phyloP scores from a whole-genome alignment of 2,888 invertebrate genomes.

The Tenthredo livida region DNA sequence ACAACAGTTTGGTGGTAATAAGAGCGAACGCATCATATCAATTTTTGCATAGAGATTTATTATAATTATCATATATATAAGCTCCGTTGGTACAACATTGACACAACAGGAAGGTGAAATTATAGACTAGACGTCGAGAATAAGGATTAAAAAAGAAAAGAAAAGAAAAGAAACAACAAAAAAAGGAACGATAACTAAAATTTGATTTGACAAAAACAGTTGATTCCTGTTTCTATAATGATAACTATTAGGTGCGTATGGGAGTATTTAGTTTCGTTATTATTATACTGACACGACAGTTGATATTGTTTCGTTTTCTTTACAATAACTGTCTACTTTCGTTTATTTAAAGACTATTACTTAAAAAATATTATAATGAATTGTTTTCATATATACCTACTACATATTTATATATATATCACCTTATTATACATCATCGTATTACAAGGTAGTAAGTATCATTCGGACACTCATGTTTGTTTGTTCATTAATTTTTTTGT shows the following conservation, averaged over 20 bases:
- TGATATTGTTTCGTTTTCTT: not conserved
- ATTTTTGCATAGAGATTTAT: constrained; percentile 30
- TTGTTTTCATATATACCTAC: not conserved
- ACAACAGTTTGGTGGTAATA: not conserved
- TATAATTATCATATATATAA: constrained; percentile 7
- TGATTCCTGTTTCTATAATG: not conserved
- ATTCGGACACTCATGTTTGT: not conserved
- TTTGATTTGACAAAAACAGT: not conserved
- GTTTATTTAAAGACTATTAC: not conserved
- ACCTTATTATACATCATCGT: not conserved
- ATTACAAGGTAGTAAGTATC: not conserved
- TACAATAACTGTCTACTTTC: constrained; percentile 13
- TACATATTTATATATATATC: not conserved
- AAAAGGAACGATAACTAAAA: not conserved
- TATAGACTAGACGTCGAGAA: constrained; percentile 37
- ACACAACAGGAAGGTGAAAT: constrained; percentile 25
- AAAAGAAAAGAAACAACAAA: not conserved
- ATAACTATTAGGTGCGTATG: not conserved
- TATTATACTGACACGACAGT: constrained; percentile 31
- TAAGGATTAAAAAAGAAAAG: not conserved
- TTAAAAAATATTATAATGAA: constrained; percentile 17
- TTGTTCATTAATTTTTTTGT: not conserved
- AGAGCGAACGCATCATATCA: not conserved
- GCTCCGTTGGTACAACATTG: constrained; percentile 14
- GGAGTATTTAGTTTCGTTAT: constrained; percentile 1